Evolutionary conservation across 1,140 invertebrate genomes (phyloP), one percentile per base, ranked within the genome.

Genomic region (Saxidomus purpurata): DNA sequence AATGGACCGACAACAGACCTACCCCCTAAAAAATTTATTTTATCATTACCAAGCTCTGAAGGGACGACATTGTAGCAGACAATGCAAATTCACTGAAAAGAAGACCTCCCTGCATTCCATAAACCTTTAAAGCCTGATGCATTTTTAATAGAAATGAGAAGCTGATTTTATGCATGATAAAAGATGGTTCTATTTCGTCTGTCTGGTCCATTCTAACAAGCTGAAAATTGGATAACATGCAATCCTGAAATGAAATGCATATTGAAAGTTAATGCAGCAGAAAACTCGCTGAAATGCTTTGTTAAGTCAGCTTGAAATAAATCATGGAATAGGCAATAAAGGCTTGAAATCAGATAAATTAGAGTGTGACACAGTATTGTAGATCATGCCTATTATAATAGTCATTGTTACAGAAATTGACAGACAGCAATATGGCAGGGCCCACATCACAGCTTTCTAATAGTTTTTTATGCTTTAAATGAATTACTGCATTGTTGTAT

Each of bases 211-310:
- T 4, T 59, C n/a, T 59, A 59, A 59, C 52, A 3, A 63, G 59
- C n/a, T 28, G 8, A 28, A 63, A 28, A 25, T 28, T 28, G 59
- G 59, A 25, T 63, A 63, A 1, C 59, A 63, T 63, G 59, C 59
- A 63, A 63, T 63, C n/a, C 59, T 28, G 59, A 63, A 11, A 63
- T 28, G 6, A 28, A 63, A 25, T 63, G 22, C 59, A 63, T 63
- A 63, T 63, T 63, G 59, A 63, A 63, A 63, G 59, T 63, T 63
- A 63, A 63, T 63, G n/a, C 25, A 28, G 59, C 59, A 63, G 59
- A 63, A 63, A 63, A 63, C n/a, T 11, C 3, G n/a, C 59, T 63
- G 25, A 63, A 63, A 63, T 63, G 59, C 59, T 63, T 25, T 63
- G 59, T 63, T 63, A 63, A 63, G 59, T 28, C 59, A 28, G 59